Evolutionary conservation across 2,888 invertebrate genomes (phyloP).

Genomic region (Loripinus fragilis): DNA sequence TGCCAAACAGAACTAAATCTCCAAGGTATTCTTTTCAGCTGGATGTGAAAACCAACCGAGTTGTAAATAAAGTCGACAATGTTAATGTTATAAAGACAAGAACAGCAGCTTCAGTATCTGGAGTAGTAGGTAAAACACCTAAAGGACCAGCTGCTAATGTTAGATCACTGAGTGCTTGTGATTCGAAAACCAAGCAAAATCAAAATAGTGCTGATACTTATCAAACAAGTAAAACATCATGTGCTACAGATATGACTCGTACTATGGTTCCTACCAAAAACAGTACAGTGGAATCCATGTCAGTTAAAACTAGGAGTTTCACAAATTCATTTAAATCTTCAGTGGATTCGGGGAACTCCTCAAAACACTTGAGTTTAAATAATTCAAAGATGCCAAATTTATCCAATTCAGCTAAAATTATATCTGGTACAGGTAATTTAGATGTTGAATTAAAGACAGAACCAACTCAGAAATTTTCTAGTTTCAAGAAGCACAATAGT

Average conservation of each 20-base stretch:
- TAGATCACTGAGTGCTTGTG: neutral
- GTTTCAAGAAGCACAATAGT: constrained; percentile 59
- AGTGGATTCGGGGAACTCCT: no score
- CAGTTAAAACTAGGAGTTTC: no score
- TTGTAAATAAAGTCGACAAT: neutral
- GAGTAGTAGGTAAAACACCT: neutral
- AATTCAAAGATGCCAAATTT: neutral
- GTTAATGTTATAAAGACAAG: neutral
- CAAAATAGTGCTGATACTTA: no score
- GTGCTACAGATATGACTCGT: no score
- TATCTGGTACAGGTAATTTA: neutral
- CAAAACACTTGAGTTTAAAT: no score
- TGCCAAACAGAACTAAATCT: constrained; percentile 41
- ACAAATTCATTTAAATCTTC: no score
- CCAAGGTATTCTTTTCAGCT: constrained; percentile 43
- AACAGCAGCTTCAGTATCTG: neutral
- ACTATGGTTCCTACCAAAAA: no score
- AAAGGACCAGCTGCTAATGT: neutral
- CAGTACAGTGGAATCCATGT: no score
- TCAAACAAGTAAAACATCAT: no score
- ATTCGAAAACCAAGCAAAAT: no score
- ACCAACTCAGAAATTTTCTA: neutral
- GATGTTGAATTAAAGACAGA: neutral
- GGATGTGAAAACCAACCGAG: neutral
- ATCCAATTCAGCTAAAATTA: neutral